Evolutionary conservation across 2,888 invertebrate genomes (phyloP), one percentile per base, ranked within the genome.

Genomic region (Erpobdella octoculata): DNA sequence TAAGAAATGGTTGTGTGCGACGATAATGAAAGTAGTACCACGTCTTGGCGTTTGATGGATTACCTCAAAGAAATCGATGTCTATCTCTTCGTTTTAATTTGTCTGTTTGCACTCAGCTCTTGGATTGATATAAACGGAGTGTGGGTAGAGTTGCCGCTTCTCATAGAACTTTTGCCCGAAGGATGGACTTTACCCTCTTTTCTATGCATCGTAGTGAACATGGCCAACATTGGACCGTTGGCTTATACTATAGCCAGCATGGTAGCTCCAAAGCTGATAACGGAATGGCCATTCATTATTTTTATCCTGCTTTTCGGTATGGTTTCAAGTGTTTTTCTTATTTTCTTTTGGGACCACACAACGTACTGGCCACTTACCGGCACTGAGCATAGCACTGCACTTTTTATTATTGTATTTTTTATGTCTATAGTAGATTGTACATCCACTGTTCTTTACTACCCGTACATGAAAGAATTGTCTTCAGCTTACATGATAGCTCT

Each of bases 111-210:
- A 9, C 80, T 85, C n/a, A 81, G 84, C 31, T 84, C 93, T 48
- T 94, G 93, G 93, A 87, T 93, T 77, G 90, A 90, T 62, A 88
- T 93, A 71, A 94, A 93, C 85, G 91, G 91, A 12, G 86, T 92
- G 74, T 94, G 89, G 85, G 89, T 93, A 75, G 91, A 94, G 83
- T 84, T 93, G 75, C 93, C 93, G n/a, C 85, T 93, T 75, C 85
- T 94, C 72, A 91, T 92, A 8, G 86, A 88, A 74, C 85, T 84
- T 48, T 88, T 91, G 12, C 93, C 94, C 0, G 93, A 94, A 85
- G 87, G 88, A 78, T 93, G 93, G 93, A 87, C 86, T 79, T 86
- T 94, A 73, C 90, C 93, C 0, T 89, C 92, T 0, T 90, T 89
- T 80, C 88, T 94, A 83, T 88, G 89, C 48, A 87, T 92, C 74